phyloP scores from a whole-genome alignment of 2,888 invertebrate genomes.

The Melieria picta region DNA sequence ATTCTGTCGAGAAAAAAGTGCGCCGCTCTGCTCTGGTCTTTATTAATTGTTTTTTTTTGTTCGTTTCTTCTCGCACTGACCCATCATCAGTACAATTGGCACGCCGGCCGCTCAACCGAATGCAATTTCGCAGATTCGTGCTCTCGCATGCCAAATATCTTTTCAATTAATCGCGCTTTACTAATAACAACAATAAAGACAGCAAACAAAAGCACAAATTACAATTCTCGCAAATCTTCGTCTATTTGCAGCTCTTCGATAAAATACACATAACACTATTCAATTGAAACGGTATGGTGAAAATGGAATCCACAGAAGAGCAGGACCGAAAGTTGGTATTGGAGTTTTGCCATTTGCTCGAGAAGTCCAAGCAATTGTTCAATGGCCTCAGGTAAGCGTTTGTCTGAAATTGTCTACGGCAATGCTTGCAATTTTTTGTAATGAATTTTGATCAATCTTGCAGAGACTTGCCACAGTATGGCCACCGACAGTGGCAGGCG shows the following conservation, averaged over 20 bases:
- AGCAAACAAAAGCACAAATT: neutral
- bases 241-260: constrained; percentile 54
- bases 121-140: no score
- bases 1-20: neutral
- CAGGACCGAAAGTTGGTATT: constrained; percentile 91
- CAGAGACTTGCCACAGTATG: constrained; percentile 96
- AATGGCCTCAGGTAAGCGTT: constrained; percentile 85
- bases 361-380: constrained; percentile 96
- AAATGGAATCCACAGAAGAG: constrained; percentile 84
- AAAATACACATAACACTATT: constrained; percentile 62
- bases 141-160: constrained; percentile 20
- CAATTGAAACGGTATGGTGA: constrained; percentile 71
- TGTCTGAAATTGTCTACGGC: neutral
- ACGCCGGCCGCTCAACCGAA: no score
- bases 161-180: constrained; percentile 36
- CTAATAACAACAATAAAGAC: neutral
- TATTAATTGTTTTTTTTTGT: no score
- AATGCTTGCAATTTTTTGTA: constrained; percentile 3
- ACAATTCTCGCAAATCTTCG: constrained; percentile 6
- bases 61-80: no score
- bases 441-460: constrained; percentile 41
- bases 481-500: constrained; percentile 97
- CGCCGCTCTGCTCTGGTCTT: no score
- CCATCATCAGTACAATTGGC: no score
- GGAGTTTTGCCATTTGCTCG: constrained; percentile 95